A percentile compares a stretch with the other conserved stretches of the same genome.
phyloP scores from a whole-genome alignment of 2,797 vertebrate species.

The Microhierax caerulescens region DNA sequence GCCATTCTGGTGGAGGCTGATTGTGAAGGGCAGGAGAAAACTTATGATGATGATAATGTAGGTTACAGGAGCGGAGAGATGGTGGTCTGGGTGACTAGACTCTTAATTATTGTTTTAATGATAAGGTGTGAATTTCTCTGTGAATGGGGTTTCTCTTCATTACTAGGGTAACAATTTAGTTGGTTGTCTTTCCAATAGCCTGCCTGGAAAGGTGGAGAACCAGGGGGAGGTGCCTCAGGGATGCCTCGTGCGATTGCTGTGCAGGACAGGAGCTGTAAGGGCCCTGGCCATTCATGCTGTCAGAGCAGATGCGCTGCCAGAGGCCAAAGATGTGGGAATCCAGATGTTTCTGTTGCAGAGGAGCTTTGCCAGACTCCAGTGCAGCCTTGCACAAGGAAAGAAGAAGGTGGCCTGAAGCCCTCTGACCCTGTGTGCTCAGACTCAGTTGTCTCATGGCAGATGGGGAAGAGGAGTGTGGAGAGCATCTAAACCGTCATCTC shows the following conservation, averaged over 20 bases:
- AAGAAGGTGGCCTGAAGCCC: not conserved
- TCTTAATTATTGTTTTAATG: not conserved
- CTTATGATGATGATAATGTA: not conserved
- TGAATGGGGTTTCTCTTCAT: not conserved
- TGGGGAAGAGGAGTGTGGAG: not conserved
- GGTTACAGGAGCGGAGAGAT: not conserved
- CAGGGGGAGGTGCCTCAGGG: rapidly evolving
- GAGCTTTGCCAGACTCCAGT: not conserved
- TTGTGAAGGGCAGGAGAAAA: not conserved
- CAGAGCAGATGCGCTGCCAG: not conserved
- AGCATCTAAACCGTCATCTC: not conserved
- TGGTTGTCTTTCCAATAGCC: not conserved
- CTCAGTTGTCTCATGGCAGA: rapidly evolving
- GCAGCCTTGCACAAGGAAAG: not conserved
- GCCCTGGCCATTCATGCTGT: not conserved
- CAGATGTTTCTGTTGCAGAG: not conserved
- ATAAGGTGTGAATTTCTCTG: not conserved
- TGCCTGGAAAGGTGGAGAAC: not conserved
- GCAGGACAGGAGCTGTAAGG: not conserved
- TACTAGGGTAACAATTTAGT: not conserved
- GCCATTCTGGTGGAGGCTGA: not conserved
- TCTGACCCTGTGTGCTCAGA: not conserved
- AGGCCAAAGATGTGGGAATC: not conserved
- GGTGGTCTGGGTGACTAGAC: not conserved
- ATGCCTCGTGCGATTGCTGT: not conserved